Base-by-base conservation (phyloP, 2,113 vertebrate genomes). In the Lanius ludovicianus region DNA sequence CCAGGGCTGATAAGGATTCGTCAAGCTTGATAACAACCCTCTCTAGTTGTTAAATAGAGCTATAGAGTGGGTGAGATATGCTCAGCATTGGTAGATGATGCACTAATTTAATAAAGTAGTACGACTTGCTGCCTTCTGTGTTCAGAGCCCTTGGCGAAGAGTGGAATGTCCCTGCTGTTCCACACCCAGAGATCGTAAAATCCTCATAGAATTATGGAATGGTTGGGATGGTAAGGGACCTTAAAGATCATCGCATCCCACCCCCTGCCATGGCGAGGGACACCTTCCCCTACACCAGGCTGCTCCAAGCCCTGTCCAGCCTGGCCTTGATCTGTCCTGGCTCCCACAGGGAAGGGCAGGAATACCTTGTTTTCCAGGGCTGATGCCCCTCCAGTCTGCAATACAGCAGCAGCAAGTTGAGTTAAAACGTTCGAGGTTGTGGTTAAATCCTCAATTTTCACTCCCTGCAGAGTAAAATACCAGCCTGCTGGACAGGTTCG, bases 61-160 rank as follows among this genome's bases (percentile, higher is more conserved):
- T 46, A 4, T 3, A 22, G 24, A 41, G n/a, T 5, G 83, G 22
- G 5, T n/a, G 21, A 35, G n/a, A 11, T 0, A 0, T 1, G 33
- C 63, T 68, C n/a, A 20, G 59, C 27, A 7, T 18, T 25, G 84
- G 50, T 20, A 65, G 68, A 49, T 75, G 80, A 94, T 91, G 91
- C 91, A n/a, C 80, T 81, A 11, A 70, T 46, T 70, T 69, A 79
- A 49, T 78, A n/a, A 70, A 28, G 78, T 28, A 27, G 35, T 12
- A 0, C 5, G 59, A 18, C 6, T 68, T 33, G n/a, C 31, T 3
- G 16, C 13, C 9, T 44, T 49, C 11, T 68, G 18, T 31, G 0
- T 31, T 31, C 22, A 2, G 10, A 52, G 41, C 33, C 50, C 13
- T 70, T 56, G 5, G 1, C 2, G 11, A 41, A 42, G 39, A 21